phyloP scores from a whole-genome alignment of 2,113 vertebrate species.

The Oxyruncus cristatus region DNA sequence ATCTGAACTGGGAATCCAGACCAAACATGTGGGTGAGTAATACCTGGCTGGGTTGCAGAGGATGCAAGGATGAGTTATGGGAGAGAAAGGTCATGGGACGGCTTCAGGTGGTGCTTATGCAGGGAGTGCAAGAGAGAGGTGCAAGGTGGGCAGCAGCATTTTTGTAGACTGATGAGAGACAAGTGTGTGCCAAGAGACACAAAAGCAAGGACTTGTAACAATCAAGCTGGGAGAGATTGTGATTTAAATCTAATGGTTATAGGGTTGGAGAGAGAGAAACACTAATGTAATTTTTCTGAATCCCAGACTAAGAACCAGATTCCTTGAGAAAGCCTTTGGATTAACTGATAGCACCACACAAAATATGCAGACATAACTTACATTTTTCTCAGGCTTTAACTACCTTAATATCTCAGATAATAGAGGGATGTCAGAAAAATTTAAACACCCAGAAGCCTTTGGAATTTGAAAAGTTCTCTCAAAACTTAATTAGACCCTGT shows the following conservation, averaged over 20 bases:
- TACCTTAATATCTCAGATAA: conserved; percentile 51
- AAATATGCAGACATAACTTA: conserved; percentile 46
- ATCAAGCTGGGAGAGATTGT: not conserved
- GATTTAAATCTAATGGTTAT: conserved; percentile 1
- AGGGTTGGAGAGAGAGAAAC: not conserved
- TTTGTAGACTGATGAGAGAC: not conserved
- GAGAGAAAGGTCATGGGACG: not conserved
- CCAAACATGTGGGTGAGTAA: not conserved
- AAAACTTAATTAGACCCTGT: not conserved
- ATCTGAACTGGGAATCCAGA: not conserved
- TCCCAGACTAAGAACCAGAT: conserved; percentile 20
- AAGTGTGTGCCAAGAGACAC: not conserved
- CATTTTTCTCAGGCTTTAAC: conserved; percentile 64
- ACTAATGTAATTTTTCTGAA: conserved; percentile 44
- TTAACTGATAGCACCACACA: conserved; percentile 48
- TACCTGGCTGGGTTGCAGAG: not conserved
- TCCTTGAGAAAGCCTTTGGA: conserved; percentile 47
- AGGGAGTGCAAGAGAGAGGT: not conserved
- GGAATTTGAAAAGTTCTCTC: conserved; percentile 31
- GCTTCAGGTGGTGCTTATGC: not conserved
- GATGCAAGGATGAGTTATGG: not conserved
- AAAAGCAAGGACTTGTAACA: not conserved
- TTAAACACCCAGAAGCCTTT: conserved; percentile 22
- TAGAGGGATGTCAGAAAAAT: conserved; percentile 36
- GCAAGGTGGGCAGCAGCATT: not conserved